Evolutionary conservation across 1,140 invertebrate genomes (phyloP).

Genomic region (Zeugodacus cucurbitae): DNA sequence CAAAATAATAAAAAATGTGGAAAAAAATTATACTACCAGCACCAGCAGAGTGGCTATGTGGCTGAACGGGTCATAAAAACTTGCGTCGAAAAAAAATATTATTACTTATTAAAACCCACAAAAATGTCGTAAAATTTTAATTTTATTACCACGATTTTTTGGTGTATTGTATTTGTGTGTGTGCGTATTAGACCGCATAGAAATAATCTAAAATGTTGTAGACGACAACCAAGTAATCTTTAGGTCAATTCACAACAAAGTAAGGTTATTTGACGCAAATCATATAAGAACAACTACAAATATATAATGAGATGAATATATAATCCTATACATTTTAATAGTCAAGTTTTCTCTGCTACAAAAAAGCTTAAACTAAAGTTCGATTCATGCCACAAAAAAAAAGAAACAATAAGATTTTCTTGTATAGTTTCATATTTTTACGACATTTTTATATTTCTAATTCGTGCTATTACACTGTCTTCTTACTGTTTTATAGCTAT

Average conservation of each 20-base stretch:
- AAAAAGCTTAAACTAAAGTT: not conserved
- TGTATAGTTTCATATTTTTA: not conserved
- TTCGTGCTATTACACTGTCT: not conserved
- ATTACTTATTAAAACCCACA: conserved; percentile 31
- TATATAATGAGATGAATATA: no score
- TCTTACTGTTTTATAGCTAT: not conserved
- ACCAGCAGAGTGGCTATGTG: not conserved
- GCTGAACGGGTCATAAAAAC: conserved; percentile 16
- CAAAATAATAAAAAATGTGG: not conserved
- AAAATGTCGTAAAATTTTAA: conserved; percentile 37
- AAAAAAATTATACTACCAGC: not conserved
- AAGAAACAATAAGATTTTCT: not conserved
- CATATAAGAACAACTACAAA: no score
- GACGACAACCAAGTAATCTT: not conserved
- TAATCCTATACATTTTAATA: no score
- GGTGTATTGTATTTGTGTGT: not conserved
- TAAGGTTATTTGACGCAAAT: not conserved
- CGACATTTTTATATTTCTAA: conserved; percentile 1
- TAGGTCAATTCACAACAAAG: not conserved
- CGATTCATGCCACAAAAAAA: not conserved
- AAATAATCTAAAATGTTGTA: not conserved
- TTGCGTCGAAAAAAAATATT: not conserved
- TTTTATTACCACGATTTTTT: not conserved
- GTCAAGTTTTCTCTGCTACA: not conserved
- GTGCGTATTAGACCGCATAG: not conserved